Conservation (phyloP, 2,888 invertebrate genomes). For the Ophioninae sp. region DNA sequence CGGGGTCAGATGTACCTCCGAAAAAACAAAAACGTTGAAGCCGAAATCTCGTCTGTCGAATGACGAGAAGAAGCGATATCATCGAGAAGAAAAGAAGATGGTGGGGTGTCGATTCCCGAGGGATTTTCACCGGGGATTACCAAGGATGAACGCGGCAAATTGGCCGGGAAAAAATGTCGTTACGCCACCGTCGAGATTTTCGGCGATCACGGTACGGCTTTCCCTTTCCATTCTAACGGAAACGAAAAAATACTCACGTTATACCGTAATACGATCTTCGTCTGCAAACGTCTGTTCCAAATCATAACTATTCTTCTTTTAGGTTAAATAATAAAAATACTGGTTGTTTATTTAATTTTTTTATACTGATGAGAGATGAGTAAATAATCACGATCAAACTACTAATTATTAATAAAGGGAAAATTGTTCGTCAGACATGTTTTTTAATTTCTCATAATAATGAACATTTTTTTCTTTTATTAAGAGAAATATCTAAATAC, state of each 20-base stretch:
- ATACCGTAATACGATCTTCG: neutral
- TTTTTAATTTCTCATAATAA: no score
- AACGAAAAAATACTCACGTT: conserved; percentile 10
- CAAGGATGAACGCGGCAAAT: conserved; percentile 49
- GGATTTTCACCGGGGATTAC: conserved; percentile 36
- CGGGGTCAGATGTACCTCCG: neutral
- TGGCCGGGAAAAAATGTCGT: conserved; percentile 28
- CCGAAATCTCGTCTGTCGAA: neutral
- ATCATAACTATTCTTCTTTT: neutral
- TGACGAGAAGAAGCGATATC: conserved; percentile 7
- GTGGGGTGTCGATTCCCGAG: conserved; percentile 29
- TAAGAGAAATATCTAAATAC: no score
- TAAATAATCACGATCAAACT: no score
- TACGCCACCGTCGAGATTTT: conserved; percentile 2
- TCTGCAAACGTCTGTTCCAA: neutral
- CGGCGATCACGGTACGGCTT: conserved; percentile 24
- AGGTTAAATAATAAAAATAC: neutral
- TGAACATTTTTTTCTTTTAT: no score
- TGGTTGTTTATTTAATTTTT: neutral
- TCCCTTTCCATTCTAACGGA: neutral
- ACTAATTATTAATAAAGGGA: no score
- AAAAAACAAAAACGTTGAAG: neutral
- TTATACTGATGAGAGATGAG: no score
- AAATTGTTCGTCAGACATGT: no score
- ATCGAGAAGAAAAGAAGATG: conserved; percentile 9